Evolutionary conservation across 2,113 vertebrate genomes (phyloP).

Genomic region (Thryonomys swinderianus): DNA sequence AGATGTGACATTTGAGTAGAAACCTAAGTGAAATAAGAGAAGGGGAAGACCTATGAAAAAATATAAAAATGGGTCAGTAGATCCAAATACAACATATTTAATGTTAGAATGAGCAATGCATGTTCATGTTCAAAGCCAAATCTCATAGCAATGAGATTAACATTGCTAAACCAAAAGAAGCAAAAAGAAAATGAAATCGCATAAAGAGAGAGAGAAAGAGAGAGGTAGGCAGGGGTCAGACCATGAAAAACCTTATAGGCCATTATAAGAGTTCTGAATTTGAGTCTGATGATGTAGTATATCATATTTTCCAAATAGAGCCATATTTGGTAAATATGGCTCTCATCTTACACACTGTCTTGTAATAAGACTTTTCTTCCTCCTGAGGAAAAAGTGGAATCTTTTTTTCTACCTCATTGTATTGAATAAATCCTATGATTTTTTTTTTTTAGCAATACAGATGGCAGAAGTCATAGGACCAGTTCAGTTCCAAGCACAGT

Average conservation of each 20-base stretch:
- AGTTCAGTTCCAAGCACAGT: not conserved
- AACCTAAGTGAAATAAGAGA: not conserved
- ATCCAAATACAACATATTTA: not conserved
- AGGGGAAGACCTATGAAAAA: not conserved
- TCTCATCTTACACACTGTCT: not conserved
- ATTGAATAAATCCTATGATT: not conserved
- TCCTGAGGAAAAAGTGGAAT: not conserved
- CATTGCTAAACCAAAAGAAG: not conserved
- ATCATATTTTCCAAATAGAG: constrained; percentile 49
- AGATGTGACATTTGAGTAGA: not conserved
- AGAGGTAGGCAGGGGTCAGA: not conserved
- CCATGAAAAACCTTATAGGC: constrained; percentile 1
- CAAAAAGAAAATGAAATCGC: not conserved
- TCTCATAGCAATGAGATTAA: not conserved
- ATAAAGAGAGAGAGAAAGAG: not conserved
- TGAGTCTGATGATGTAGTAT: not conserved
- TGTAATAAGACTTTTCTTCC: not conserved
- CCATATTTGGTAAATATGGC: not conserved
- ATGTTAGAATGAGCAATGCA: not conserved
- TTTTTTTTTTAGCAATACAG: not conserved
- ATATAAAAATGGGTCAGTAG: not conserved
- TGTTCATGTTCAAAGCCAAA: not conserved
- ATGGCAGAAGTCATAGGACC: not conserved
- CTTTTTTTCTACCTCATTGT: not conserved
- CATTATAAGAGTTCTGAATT: constrained; percentile 32